phyloP scores from a whole-genome alignment of 2,888 invertebrate species.

The Marronus borbonicus region DNA sequence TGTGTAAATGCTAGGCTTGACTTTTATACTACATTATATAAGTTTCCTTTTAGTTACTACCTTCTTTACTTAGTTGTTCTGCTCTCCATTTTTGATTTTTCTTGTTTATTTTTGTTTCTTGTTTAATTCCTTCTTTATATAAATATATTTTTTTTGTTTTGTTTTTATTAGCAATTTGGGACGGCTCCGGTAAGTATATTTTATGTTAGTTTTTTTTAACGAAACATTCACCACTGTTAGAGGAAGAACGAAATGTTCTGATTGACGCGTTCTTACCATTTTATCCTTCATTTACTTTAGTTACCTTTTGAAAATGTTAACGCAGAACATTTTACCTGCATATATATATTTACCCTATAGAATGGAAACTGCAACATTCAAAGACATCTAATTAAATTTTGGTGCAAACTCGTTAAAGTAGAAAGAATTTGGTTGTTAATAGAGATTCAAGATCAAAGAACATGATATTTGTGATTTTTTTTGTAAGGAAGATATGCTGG shows the following conservation, averaged over 20 bases:
- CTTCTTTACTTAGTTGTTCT: background rate
- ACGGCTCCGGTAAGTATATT: constrained; percentile 62
- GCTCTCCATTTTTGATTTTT: constrained; percentile 14
- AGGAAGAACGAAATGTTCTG: constrained; percentile 1
- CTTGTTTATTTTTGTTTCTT: constrained; percentile 54
- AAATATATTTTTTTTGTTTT: background rate
- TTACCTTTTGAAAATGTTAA: background rate
- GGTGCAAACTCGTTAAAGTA: constrained; percentile 35
- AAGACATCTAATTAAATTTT: constrained; percentile 9
- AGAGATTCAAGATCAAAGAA: too few relatives aligned
- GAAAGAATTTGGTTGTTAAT: background rate
- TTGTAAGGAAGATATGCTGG: too few relatives aligned
- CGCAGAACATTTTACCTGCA: background rate
- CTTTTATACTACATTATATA: constrained; percentile 6
- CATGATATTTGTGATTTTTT: too few relatives aligned
- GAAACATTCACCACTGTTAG: constrained; percentile 19
- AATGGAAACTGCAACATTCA: constrained; percentile 36
- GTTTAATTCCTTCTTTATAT: constrained; percentile 41
- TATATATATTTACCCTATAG: constrained; percentile 1
- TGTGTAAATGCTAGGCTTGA: constrained; percentile 67
- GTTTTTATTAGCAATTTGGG: constrained; percentile 14
- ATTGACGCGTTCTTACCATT: background rate
- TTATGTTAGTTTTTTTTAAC: constrained; percentile 50
- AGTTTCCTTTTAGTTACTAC: constrained; percentile 13
- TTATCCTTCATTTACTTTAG: background rate